Base-by-base conservation (phyloP, 1,140 invertebrate species). In the Lanistes nyassanus region DNA sequence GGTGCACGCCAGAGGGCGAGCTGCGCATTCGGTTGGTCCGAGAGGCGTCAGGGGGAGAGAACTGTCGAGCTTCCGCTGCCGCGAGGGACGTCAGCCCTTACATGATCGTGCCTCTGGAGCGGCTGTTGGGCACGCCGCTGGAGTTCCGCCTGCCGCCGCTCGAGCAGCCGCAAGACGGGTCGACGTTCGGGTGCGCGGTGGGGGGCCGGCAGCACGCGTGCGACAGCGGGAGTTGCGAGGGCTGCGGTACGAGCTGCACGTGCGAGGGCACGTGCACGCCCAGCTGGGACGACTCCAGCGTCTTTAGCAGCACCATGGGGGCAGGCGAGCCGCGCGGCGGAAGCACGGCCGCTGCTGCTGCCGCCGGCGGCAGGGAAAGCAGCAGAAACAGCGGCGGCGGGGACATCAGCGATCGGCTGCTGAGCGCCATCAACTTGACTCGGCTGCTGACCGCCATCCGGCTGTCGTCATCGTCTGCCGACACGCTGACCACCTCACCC, bases 31-130 rank as follows among this genome's bases (percentile, higher is more conserved):
- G 56, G 29, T 36, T 56, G 16, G 58, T 62, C 11, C 69, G 62
- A 55, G 73, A 77, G 53, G 55, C 73, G 70, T 2, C 9, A 1
- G 42, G 42, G 42, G 2, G 9, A 47, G 42, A 47, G 42, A 47
- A 47, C 42, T 47, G 42, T 6, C 42, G 19, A 72, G 21, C 67
- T 34, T 26, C 67, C 29, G 47, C 3, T 67, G 37, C 51, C 21
- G 23, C 29, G n/a, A 26, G 56, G 13, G 60, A 70, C 31, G 36
- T 62, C 29, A 71, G 76, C 13, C 76, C 76, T 3, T 77, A 77
- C 70, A 77, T 77, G 76, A 70, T 77, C 23, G 76, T 77, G 23
- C 76, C 76, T 9, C 23, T 75, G 19, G 74, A 75, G 34, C 31
- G 64, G 31, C 60, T 72, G 31, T 16, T 39, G 21, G 62, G 53